Evolutionary conservation across 2,888 invertebrate genomes (phyloP).

Genomic region (Mimachlamys varia): DNA sequence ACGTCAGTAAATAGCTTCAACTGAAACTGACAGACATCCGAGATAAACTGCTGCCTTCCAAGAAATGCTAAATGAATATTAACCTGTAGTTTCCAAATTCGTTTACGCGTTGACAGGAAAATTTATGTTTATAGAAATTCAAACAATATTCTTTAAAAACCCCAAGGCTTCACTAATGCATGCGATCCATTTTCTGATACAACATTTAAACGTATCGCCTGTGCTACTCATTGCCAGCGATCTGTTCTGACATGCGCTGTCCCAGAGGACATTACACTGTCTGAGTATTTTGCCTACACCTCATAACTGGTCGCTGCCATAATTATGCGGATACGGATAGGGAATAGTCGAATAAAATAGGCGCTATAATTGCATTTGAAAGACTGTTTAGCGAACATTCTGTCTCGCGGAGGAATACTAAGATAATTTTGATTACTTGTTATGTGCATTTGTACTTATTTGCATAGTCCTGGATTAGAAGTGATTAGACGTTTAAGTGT

Average conservation of each 20-base stretch:
- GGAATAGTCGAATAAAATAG: not conserved
- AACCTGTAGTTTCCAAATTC: not conserved
- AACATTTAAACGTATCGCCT: not conserved
- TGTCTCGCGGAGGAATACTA: not conserved
- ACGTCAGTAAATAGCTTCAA: too few species aligned
- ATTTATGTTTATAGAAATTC: not conserved
- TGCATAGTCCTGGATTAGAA: not conserved
- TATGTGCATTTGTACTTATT: not conserved
- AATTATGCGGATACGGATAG: not conserved
- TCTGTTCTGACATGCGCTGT: not conserved
- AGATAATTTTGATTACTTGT: not conserved
- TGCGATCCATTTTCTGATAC: constrained; percentile 23
- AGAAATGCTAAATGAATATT: not conserved
- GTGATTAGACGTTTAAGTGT: too few species aligned
- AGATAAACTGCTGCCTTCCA: too few species aligned
- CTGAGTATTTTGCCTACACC: not conserved
- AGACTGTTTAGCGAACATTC: not conserved
- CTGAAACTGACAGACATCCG: too few species aligned
- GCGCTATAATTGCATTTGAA: not conserved
- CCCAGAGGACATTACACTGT: not conserved
- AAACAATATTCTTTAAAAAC: constrained; percentile 15
- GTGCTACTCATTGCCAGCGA: not conserved
- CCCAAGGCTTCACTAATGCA: not conserved
- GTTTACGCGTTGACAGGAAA: not conserved
- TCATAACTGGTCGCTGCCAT: not conserved